Evolutionary conservation across 1,140 invertebrate genomes (phyloP).

Genomic region (Ceratitis capitata): DNA sequence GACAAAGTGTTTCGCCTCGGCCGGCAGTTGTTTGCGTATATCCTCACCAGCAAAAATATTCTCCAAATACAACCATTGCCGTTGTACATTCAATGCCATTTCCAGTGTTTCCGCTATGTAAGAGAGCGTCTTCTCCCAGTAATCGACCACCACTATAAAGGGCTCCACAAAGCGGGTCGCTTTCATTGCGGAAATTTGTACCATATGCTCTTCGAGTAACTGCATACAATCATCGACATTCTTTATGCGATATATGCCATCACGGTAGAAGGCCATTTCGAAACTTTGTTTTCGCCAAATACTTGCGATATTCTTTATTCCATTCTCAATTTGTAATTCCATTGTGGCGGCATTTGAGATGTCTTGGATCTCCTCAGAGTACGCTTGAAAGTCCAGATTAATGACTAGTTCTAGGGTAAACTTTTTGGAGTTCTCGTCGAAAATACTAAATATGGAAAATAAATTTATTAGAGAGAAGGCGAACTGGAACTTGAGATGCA

Average conservation of each 20-base stretch:
- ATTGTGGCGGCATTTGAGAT: slow-evolving; percentile 85
- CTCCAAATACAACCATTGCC: slow-evolving; percentile 84
- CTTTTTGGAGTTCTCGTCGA: slow-evolving; percentile 78
- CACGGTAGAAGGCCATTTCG: slow-evolving; percentile 77
- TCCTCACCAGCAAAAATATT: slow-evolving; percentile 88
- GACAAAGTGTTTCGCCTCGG: slow-evolving; percentile 80
- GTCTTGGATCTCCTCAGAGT: slow-evolving; percentile 81
- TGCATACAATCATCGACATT: slow-evolving; percentile 78
- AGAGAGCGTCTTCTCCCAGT: slow-evolving; percentile 84
- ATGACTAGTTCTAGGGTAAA: slow-evolving; percentile 85
- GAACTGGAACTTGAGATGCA: background rate
- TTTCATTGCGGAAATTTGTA: slow-evolving; percentile 83
- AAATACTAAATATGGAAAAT: slow-evolving; percentile 67
- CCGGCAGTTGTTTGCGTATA: slow-evolving; percentile 83
- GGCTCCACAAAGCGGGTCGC: slow-evolving; percentile 86
- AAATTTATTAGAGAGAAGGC: too few relatives aligned
- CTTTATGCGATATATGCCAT: slow-evolving; percentile 73
- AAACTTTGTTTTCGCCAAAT: slow-evolving; percentile 77
- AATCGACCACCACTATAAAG: slow-evolving; percentile 80
- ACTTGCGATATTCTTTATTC: slow-evolving; percentile 74
- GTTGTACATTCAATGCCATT: slow-evolving; percentile 78
- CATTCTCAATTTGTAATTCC: slow-evolving; percentile 85
- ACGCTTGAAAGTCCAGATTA: slow-evolving; percentile 80
- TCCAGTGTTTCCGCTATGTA: slow-evolving; percentile 82
- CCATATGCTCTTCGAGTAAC: slow-evolving; percentile 78